These are phyloP conservation scores for Zootoca vivipara DNA, from an alignment of 2,113 vertebrate genomes.

Conservation along the genomic window DNA sequence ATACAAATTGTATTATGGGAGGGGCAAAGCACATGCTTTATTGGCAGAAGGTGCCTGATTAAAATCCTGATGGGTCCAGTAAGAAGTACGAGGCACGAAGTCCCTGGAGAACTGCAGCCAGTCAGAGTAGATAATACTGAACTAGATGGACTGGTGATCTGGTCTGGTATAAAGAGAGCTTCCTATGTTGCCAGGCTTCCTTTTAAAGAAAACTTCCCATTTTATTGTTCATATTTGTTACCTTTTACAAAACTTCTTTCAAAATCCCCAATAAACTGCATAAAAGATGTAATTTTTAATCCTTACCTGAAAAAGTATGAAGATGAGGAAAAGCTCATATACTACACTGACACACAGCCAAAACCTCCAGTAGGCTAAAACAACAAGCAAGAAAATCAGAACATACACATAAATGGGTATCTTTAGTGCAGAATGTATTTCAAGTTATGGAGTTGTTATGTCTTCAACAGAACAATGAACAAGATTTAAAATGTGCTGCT, in stretches of 20 bases:
- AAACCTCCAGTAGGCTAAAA: slow-evolving; percentile 94
- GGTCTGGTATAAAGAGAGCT: not conserved
- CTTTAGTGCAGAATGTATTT: not conserved
- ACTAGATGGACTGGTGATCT: not conserved
- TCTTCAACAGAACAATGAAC: not conserved
- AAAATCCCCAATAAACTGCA: too few species aligned
- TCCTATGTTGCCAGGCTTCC: not conserved
- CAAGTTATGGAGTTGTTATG: not conserved
- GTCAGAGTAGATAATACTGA: not conserved
- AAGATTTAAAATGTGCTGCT: not conserved
- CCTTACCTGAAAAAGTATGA: slow-evolving; percentile 97
- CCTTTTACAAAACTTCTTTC: too few species aligned
- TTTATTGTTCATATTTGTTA: too few species aligned
- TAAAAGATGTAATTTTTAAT: not conserved
- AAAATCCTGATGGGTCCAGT: not conserved
- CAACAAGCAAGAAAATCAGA: not conserved
- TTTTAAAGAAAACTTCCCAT: not conserved
- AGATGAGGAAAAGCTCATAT: slow-evolving; percentile 98
- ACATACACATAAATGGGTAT: not conserved
- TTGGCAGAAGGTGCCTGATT: not conserved
- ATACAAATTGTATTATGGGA: not conserved
- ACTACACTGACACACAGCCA: slow-evolving; percentile 98
- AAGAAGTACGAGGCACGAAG: not conserved
- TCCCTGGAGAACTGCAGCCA: not conserved
- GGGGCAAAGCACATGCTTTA: not conserved